Percentiles rank a stretch among this genome's conserved stretches.
phyloP scores from a whole-genome alignment of 2,797 vertebrate species.

The Sebastes itinus region DNA sequence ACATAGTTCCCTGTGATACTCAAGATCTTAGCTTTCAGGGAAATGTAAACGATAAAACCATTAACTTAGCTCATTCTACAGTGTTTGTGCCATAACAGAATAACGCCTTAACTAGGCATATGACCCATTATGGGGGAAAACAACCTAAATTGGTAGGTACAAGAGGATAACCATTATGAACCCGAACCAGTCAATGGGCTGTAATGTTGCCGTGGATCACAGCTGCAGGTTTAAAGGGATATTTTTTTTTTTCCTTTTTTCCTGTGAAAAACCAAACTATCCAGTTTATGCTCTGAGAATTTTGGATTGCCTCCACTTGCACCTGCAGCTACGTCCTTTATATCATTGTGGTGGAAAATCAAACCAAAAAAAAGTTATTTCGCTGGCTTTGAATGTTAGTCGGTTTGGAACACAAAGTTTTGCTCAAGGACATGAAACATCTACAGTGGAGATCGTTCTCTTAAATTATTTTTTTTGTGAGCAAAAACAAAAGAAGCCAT shows the following conservation, averaged over 20 bases:
- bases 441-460: background rate
- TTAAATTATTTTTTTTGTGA: background rate
- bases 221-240: background rate
- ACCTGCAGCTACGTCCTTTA: background rate
- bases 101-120: background rate
- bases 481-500: background rate
- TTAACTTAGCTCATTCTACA: background rate
- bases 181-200: background rate
- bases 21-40: background rate
- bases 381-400: background rate
- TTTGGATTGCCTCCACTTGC: background rate
- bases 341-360: background rate
- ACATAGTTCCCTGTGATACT: slow-evolving; percentile 6
- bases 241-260: background rate
- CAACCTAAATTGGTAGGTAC: background rate
- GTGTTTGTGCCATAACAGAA: background rate
- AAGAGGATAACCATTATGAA: background rate
- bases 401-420: background rate
- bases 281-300: background rate
- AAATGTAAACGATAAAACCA: background rate
- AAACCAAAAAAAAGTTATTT: background rate
- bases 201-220: background rate
- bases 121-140: background rate
- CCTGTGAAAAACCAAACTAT: background rate
- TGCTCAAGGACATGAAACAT: slow-evolving; percentile 1